Evolutionary conservation across 2,113 vertebrate species (phyloP).

Genomic region (Pelmatolapia mariae): DNA sequence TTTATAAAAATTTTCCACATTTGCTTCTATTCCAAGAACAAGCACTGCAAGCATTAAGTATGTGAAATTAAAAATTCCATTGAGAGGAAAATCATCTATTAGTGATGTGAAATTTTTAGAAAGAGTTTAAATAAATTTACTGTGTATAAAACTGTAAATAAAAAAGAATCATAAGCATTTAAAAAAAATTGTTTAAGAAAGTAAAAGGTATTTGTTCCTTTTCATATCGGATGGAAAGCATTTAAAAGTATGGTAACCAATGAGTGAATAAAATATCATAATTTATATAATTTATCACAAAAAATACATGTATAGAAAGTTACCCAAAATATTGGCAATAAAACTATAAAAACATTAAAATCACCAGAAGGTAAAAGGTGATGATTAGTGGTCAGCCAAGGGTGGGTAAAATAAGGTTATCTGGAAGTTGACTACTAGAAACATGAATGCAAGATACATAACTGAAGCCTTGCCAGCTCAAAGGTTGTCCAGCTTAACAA

Average conservation of each 20-base stretch:
- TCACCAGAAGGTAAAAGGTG: neutral
- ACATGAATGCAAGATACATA: neutral
- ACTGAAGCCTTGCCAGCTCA: neutral
- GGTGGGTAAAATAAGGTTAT: neutral
- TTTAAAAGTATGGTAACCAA: neutral
- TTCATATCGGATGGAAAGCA: neutral
- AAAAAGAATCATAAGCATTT: neutral
- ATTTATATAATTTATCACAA: neutral
- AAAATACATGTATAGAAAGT: neutral
- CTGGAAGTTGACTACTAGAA: neutral
- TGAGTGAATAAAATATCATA: neutral
- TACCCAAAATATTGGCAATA: neutral
- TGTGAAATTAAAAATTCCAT: neutral
- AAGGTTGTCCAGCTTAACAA: neutral
- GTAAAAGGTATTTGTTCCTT: neutral
- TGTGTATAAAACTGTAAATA: neutral
- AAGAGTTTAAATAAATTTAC: neutral
- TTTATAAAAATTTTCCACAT: neutral
- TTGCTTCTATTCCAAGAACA: neutral
- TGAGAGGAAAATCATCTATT: neutral
- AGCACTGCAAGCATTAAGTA: neutral
- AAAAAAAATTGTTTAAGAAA: neutral
- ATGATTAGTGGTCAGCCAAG: neutral
- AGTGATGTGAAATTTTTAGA: neutral
- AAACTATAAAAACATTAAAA: neutral